A percentile compares a stretch with the other conserved stretches of the same genome.
phyloP scores from a whole-genome alignment of 1,140 invertebrate genomes.

The Agrypnia vestita region DNA sequence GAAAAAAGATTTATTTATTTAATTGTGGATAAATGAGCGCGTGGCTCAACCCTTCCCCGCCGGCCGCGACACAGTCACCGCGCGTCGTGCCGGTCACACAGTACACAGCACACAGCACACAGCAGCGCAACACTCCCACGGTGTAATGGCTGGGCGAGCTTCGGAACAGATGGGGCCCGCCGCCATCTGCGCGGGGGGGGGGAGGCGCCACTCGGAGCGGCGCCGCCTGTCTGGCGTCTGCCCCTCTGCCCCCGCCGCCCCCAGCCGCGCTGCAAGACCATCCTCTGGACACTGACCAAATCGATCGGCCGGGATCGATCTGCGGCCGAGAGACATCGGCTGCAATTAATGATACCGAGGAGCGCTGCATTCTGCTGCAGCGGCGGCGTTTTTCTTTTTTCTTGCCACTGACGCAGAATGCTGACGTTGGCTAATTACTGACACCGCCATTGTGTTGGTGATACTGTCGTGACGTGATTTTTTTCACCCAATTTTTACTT shows the following conservation, averaged over 20 bases:
- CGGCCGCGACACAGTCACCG: constrained; percentile 18
- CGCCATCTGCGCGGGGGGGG: constrained; percentile 31
- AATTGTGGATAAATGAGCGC: no score
- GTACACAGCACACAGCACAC: neutral
- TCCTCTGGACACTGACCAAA: constrained; percentile 41
- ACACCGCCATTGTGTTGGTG: no score
- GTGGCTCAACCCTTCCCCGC: neutral
- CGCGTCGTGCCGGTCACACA: neutral
- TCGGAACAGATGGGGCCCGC: constrained; percentile 30
- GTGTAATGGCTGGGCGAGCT: constrained; percentile 35
- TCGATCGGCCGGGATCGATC: constrained; percentile 19
- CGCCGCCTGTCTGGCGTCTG: constrained; percentile 42
- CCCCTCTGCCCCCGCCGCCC: constrained; percentile 6
- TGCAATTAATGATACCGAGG: no score
- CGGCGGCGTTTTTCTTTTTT: no score
- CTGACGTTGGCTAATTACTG: no score
- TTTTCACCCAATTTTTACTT: no score
- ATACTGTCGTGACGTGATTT: no score
- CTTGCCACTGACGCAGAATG: no score
- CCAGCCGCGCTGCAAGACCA: neutral
- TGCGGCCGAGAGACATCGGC: neutral
- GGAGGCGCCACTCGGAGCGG: constrained; percentile 46
- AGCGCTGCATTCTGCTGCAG: no score
- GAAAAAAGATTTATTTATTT: no score
- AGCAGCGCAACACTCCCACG: constrained; percentile 21